Evolutionary conservation across 2,113 vertebrate genomes (phyloP).

Genomic region (Macroglossus sobrinus): DNA sequence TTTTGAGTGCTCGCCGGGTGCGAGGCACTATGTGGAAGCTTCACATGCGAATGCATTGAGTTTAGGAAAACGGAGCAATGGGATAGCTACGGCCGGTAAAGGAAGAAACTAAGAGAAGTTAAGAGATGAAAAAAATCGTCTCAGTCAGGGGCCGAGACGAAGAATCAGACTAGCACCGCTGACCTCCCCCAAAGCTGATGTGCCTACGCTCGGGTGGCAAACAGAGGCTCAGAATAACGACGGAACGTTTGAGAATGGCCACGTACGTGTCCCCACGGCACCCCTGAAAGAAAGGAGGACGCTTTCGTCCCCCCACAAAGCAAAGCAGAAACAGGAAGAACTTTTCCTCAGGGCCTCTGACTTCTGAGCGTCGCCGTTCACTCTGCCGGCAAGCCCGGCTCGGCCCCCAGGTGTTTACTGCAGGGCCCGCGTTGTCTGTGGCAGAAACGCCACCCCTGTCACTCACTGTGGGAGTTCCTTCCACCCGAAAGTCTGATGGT

Average conservation of each 20-base stretch:
- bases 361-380: neutral
- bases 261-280: neutral
- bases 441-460: too few species aligned
- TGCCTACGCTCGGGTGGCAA: neutral
- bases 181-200: neutral
- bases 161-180: neutral
- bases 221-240: neutral
- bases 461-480: neutral
- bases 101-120: neutral
- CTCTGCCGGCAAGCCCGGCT: neutral
- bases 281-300: neutral
- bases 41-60: neutral
- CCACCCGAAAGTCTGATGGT: neutral
- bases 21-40: neutral
- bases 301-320: neutral
- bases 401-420: neutral
- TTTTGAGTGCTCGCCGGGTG: accelerated
- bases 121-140: neutral
- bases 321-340: neutral
- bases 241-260: neutral
- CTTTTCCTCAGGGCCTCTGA: neutral
- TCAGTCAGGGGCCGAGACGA: neutral
- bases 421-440: neutral
- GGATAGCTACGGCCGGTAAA: neutral
- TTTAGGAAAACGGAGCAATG: neutral